Evolutionary conservation across 1,140 invertebrate species (phyloP).

Genomic region (Hyphantria cunea): DNA sequence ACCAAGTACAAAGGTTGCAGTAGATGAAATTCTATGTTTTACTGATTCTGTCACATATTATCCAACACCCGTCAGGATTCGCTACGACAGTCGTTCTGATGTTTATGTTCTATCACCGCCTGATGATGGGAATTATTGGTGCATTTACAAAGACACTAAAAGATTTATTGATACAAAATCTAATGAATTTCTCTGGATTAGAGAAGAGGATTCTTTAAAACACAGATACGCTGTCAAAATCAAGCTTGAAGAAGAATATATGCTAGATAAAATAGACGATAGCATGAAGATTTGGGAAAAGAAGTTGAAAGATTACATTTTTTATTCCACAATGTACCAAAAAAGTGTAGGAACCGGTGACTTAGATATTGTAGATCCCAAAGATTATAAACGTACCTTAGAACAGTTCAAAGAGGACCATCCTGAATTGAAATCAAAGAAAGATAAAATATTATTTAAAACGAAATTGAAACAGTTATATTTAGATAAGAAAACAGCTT

Average conservation of each 20-base stretch:
- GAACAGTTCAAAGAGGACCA: slow-evolving; percentile 42
- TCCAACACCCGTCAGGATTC: slow-evolving; percentile 51
- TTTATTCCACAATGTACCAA: slow-evolving; percentile 49
- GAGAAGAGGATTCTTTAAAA: slow-evolving; percentile 48
- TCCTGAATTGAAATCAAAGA: slow-evolving; percentile 40
- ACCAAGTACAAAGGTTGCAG: slow-evolving; percentile 43
- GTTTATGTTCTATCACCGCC: slow-evolving; percentile 48
- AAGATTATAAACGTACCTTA: slow-evolving; percentile 42
- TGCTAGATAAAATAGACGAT: slow-evolving; percentile 47
- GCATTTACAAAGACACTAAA: slow-evolving; percentile 55
- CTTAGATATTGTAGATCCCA: slow-evolving; percentile 9
- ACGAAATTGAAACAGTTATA: slow-evolving; percentile 57
- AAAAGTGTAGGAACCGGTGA: slow-evolving; percentile 37
- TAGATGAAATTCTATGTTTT: slow-evolving; percentile 63
- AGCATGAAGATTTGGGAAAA: slow-evolving; percentile 42
- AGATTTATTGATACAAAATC: slow-evolving; percentile 52
- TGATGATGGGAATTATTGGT: slow-evolving; percentile 76
- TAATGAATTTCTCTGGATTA: slow-evolving; percentile 64
- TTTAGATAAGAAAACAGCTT: slow-evolving; percentile 46
- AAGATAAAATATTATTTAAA: slow-evolving; percentile 38
- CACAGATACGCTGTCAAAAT: slow-evolving; percentile 61
- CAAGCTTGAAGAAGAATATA: slow-evolving; percentile 34
- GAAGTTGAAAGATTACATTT: slow-evolving; percentile 60
- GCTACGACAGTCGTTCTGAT: slow-evolving; percentile 25
- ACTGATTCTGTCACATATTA: slow-evolving; percentile 63